Evolutionary conservation across 1,140 invertebrate species (phyloP).

Genomic region (Chironomus striatipennis): DNA sequence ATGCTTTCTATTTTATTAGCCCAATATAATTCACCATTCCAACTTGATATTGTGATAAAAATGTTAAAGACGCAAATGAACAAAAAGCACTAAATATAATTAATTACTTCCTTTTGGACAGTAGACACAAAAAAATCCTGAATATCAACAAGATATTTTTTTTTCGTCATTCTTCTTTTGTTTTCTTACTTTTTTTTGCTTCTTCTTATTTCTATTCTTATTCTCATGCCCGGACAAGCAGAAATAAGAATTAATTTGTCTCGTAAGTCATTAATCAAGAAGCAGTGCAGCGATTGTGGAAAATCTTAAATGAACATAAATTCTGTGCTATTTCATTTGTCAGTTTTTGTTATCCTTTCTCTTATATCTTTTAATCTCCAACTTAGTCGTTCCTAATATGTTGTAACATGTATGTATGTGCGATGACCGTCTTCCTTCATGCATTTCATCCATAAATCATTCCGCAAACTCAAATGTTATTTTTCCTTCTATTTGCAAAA

Average conservation of each 20-base stretch:
- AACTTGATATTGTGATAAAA: not conserved
- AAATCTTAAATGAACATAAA: slow-evolving; percentile 14
- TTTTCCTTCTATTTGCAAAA: not conserved
- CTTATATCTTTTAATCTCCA: not conserved
- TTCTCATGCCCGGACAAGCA: not conserved
- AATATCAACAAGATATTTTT: not conserved
- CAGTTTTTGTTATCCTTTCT: slow-evolving; percentile 13
- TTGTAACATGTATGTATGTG: not conserved
- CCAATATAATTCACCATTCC: no score
- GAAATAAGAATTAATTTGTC: slow-evolving; percentile 9
- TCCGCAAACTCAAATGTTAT: not conserved
- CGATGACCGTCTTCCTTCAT: not conserved
- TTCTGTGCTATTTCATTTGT: not conserved
- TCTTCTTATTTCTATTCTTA: no score
- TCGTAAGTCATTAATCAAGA: slow-evolving; percentile 8
- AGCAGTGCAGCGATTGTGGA: not conserved
- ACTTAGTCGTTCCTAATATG: not conserved
- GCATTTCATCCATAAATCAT: slow-evolving; percentile 1
- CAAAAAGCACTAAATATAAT: slow-evolving; percentile 4
- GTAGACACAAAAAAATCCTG: not conserved
- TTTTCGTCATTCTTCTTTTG: not conserved
- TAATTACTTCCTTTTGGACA: not conserved
- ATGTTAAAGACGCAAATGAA: not conserved
- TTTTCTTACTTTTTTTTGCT: not conserved
- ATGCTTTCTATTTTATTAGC: no score